Conservation (phyloP, 2,113 vertebrate species). For the Pleuronectes platessa region DNA sequence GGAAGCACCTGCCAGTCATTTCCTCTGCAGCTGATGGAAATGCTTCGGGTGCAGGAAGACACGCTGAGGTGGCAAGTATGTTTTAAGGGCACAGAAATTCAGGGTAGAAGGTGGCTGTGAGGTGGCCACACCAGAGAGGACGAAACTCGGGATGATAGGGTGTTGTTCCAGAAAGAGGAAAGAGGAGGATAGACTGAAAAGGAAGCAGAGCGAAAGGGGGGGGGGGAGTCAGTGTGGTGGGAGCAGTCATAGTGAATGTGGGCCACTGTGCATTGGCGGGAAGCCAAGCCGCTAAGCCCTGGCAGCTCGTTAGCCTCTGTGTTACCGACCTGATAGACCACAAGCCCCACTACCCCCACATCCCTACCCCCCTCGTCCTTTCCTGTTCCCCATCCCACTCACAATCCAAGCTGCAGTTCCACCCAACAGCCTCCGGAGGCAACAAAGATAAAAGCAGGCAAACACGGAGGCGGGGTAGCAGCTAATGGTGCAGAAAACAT, state of each 20-base stretch:
- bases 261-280: constrained; percentile 64
- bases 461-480: background rate
- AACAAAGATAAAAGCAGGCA: background rate
- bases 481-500: constrained; percentile 15
- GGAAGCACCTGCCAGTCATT: constrained; percentile 32
- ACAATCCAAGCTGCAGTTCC: constrained; percentile 19
- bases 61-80: background rate
- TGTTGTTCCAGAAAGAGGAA: constrained; percentile 1
- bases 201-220: constrained; percentile 22
- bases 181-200: constrained; percentile 8
- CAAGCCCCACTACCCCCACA: constrained; percentile 29
- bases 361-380: background rate
- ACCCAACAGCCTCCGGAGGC: constrained; percentile 37
- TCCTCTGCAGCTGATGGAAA: background rate
- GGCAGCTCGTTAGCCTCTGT: constrained; percentile 78
- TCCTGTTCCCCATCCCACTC: background rate
- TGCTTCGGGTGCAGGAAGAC: background rate
- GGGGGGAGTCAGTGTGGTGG: constrained; percentile 4
- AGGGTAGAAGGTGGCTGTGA: constrained; percentile 6
- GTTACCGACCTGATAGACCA: constrained; percentile 81
- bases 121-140: background rate
- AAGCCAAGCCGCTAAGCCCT: constrained; percentile 73
- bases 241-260: constrained; percentile 53
- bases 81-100: background rate
- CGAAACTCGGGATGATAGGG: background rate